Base-by-base conservation (phyloP, 1,140 invertebrate species). In the Colletes gigas region DNA sequence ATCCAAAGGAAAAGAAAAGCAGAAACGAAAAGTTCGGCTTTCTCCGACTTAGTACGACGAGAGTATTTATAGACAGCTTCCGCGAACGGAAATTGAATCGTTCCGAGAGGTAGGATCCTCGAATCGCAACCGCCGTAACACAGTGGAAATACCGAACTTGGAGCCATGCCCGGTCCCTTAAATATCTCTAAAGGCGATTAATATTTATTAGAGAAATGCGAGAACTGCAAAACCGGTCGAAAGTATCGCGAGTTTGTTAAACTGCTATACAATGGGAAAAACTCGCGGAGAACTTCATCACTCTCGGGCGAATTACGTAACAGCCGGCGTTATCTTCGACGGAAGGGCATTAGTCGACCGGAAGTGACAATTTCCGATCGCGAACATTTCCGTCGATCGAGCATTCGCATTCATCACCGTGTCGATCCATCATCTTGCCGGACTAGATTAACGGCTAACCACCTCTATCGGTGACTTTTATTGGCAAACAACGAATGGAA, bases 341-440 rank as follows among this genome's bases (percentile, higher is more conserved):
- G 85, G 62, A 86, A 87, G 76, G 78, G 85, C 86, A 91, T 91
- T 90, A 91, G 82, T 85, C 78, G 63, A 19, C 71, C 83, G 89
- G 89, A 90, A 89, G 72, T 88, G 73, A 85, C 84, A 90, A 91
- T 91, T 91, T 90, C 90, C 90, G 86, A 83, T 81, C 83, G 76
- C 85, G 88, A 89, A 89, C 82, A 82, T 84, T 83, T 76, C 70
- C 85, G 89, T 88, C 87, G 86, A 89, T 87, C 83, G 88, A 41
- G 5, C 30, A 30, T 87, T 83, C 88, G 75, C 84, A 86, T 90
- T 88, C 82, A 83, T 85, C 85, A 83, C 79, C 70, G 41, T 75
- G 83, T 80, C 86, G 77, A 76, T 67, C 83, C 75, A 78, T 78
- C 71, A 75, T 70, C 79, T 72, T 83, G 50, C 63, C 14, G 52